Base-by-base conservation (phyloP, 2,113 vertebrate genomes). In the Steatornis caripensis region DNA sequence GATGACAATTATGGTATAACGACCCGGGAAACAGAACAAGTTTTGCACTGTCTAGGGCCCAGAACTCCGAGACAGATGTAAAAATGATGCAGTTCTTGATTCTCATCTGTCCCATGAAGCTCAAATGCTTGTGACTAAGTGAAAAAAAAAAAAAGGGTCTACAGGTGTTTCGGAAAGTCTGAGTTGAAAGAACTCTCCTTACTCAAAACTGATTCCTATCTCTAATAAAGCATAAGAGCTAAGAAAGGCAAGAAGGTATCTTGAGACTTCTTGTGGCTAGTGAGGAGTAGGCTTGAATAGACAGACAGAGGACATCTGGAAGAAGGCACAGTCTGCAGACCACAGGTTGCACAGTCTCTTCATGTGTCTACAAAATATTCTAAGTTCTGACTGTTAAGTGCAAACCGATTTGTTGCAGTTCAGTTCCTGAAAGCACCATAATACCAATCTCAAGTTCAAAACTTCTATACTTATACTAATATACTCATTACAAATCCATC, bases 151-250 rank as follows among this genome's bases (percentile, higher is more conserved):
- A 70, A 37, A 60, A 2, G 45, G 6, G 29, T 79, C 62, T 48
- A 84, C 37, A 66, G 66, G 57, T 94, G 75, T 93, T 87, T 95
- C 12, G 68, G 96, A 92, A 97, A 97, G 70, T 80, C 46, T 94
- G 87, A 89, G 57, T 83, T 71, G 46, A 78, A 95, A 93, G 57
- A 81, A 79, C 53, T 43, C 88, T 62, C 69, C 65, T 84, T 62
- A 90, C 77, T 90, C 89, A 77, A 88, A 95, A 93, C 69, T 43
- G 65, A 71, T 81, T 62, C 69, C 43, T 93, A 51, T 75, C 55
- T 78, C 81, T 55, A 90, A 60, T 70, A 70, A 58, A 83, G 27
- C 24, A 8, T 24, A 70, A 91, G 48, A 89, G 12, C 36, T 58
- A 84, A 62, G 84, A 46, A 62, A 86, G 43, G 62, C 36, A 75